Conservation (phyloP, 2,113 vertebrate genomes). For the Amblyornis subalaris region DNA sequence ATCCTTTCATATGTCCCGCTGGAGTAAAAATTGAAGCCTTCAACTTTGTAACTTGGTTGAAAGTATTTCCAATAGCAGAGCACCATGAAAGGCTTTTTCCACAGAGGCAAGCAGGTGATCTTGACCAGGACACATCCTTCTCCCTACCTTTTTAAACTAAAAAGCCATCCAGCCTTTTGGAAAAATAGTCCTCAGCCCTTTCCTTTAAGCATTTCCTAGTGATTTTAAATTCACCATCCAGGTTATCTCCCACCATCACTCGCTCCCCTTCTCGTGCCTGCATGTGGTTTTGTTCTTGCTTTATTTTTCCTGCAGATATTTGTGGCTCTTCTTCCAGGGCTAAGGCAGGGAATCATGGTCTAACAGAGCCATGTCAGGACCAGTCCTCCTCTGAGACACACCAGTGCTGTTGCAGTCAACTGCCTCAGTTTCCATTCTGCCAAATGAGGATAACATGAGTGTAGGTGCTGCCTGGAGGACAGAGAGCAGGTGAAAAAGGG, state of each 20-base stretch:
- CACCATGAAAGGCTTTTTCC: rapidly evolving
- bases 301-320: not conserved
- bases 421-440: not conserved
- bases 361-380: rapidly evolving
- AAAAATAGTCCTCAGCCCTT: not conserved
- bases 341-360: rapidly evolving
- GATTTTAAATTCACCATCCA: not conserved
- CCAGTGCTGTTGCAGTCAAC: not conserved
- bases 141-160: not conserved
- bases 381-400: not conserved
- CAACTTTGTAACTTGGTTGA: not conserved
- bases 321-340: not conserved
- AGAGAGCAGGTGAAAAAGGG: not conserved
- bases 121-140: rapidly evolving
- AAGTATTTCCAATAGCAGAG: not conserved
- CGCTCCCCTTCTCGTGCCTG: not conserved
- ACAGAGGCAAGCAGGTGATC: not conserved
- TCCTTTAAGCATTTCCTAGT: not conserved
- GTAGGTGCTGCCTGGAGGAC: not conserved
- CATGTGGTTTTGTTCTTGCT: not conserved
- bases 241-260: not conserved
- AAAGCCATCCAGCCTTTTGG: not conserved
- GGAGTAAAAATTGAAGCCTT: not conserved
- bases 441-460: not conserved
- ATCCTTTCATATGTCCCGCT: rapidly evolving